Conservation (phyloP, 2,888 invertebrate species). For the Copidosoma aretas region DNA sequence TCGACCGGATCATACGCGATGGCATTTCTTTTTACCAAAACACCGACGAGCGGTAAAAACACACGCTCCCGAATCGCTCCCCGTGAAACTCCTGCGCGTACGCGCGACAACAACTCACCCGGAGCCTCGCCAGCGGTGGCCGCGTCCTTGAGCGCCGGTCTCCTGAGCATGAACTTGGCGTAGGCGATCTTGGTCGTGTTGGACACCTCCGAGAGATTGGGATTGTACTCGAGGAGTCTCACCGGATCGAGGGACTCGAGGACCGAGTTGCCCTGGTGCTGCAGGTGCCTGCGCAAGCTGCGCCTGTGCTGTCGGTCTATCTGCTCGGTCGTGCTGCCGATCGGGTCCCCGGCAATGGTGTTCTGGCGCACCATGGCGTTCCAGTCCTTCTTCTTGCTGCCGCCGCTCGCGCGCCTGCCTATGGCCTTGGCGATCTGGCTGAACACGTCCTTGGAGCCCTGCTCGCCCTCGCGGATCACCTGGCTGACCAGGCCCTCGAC, state of each 20-base stretch:
- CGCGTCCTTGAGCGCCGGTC: constrained; percentile 62
- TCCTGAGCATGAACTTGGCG: constrained; percentile 84
- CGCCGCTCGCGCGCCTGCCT: constrained; percentile 67
- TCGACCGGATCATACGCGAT: too few relatives aligned
- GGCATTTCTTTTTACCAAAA: too few relatives aligned
- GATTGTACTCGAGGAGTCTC: constrained; percentile 81
- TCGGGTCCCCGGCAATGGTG: constrained; percentile 75
- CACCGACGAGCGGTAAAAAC: too few relatives aligned
- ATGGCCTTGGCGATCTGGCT: constrained; percentile 83
- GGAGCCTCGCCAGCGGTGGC: background rate
- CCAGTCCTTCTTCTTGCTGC: constrained; percentile 77
- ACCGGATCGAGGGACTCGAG: constrained; percentile 75
- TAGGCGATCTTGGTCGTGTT: constrained; percentile 84
- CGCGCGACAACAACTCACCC: background rate
- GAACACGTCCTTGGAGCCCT: constrained; percentile 80
- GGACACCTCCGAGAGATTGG: constrained; percentile 76
- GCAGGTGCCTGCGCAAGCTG: constrained; percentile 74
- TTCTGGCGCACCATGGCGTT: constrained; percentile 80
- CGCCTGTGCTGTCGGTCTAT: constrained; percentile 71
- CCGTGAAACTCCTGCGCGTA: too few relatives aligned
- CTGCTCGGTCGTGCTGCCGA: constrained; percentile 77
- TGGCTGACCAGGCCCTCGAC: constrained; percentile 82
- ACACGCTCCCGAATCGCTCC: too few relatives aligned
- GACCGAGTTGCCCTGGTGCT: constrained; percentile 70
- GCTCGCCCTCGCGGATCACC: constrained; percentile 69